A percentile compares a stretch with the other conserved stretches of the same genome.
Evolutionary conservation across 2,797 vertebrate species (phyloP).

Genomic region (Hippocampus kuda): DNA sequence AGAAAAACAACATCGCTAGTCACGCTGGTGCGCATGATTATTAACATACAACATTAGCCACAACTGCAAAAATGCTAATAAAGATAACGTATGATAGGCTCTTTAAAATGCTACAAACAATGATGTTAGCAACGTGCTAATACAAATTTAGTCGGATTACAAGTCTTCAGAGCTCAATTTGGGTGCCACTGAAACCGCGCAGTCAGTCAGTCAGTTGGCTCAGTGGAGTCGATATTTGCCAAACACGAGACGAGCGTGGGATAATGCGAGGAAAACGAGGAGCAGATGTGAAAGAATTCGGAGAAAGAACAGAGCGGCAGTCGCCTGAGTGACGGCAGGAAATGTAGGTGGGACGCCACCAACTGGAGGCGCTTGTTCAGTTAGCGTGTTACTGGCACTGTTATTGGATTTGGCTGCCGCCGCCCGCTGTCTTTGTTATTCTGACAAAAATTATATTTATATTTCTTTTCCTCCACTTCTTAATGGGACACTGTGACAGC

Average conservation of each 20-base stretch:
- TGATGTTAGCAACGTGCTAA: background rate
- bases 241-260: background rate
- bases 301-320: constrained; percentile 19
- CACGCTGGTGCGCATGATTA: no score
- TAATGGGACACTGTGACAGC: no score
- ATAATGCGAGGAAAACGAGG: constrained; percentile 35
- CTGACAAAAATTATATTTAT: no score
- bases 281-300: constrained; percentile 39
- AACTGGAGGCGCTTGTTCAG: background rate
- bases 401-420: constrained; percentile 17
- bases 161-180: background rate
- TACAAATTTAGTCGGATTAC: background rate
- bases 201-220: background rate
- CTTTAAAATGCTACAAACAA: no score
- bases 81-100: no score
- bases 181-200: no score
- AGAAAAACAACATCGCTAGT: no score
- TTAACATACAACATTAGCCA: background rate
- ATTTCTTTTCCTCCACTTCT: background rate
- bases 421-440: background rate
- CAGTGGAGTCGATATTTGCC: background rate
- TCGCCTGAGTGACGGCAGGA: constrained; percentile 43
- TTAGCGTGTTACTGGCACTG: constrained; percentile 18
- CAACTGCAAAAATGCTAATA: background rate
- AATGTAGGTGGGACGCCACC: constrained; percentile 21